These are phyloP conservation scores for Dasyurus viverrinus DNA, from an alignment of 2,113 vertebrate genomes.

Conservation along the genomic window DNA sequence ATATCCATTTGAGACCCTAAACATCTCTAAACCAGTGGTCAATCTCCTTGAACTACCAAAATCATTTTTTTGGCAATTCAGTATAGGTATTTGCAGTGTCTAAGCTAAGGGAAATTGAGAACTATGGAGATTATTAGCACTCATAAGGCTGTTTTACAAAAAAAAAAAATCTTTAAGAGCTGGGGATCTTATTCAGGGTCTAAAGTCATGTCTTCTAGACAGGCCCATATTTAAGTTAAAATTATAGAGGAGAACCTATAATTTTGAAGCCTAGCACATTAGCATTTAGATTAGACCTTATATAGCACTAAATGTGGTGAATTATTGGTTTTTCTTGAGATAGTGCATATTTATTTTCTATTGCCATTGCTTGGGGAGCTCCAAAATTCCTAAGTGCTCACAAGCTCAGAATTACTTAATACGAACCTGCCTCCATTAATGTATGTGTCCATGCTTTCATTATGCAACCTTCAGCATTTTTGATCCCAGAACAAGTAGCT, in stretches of 20 bases:
- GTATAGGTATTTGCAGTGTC: not conserved
- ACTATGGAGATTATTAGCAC: not conserved
- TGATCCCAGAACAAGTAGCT: not conserved
- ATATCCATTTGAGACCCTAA: not conserved
- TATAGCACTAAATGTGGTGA: not conserved
- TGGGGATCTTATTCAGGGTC: not conserved
- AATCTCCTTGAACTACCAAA: not conserved
- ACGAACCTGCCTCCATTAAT: not conserved
- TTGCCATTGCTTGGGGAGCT: not conserved
- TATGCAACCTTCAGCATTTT: not conserved
- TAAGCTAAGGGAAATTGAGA: not conserved
- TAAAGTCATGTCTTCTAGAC: not conserved
- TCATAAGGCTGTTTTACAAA: not conserved
- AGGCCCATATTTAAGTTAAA: not conserved
- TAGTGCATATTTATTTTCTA: slow-evolving; percentile 3
- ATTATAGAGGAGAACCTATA: not conserved
- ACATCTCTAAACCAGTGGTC: not conserved
- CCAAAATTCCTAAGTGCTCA: not conserved
- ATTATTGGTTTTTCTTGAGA: slow-evolving; percentile 2
- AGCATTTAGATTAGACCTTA: not conserved
- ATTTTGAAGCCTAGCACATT: not conserved
- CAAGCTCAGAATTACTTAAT: not conserved
- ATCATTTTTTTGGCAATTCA: not conserved
- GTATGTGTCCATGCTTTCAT: not conserved
- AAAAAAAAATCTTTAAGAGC: not conserved